Evolutionary conservation across 2,113 vertebrate genomes (phyloP), one percentile per base, ranked within the genome.

Genomic region (Channa maculata): DNA sequence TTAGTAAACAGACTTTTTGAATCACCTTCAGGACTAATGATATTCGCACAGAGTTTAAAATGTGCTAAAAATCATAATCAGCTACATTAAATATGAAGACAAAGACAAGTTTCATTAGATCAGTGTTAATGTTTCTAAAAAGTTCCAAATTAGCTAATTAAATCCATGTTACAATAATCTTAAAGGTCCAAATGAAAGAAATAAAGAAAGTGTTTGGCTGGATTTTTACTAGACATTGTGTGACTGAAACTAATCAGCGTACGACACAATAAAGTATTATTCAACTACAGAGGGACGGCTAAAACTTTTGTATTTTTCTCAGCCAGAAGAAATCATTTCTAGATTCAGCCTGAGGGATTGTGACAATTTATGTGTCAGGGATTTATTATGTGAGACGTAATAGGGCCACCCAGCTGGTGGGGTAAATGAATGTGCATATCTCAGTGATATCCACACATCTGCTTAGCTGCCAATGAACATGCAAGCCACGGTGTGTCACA

Each of bases 311-410:
- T 67, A 38, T 81, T 79, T 80, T 80, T 84, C 74, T 66, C 73
- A 83, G 62, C 38, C 55, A 54, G 38, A 66, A 77, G 57, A 75
- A 61, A 44, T 77, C 73, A 64, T 64, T 73, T 79, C 77, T 82
- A 60, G 60, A 88, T 67, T 86, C 77, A 78, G 82, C 71, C 86
- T 76, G 63, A 83, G 69, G 77, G 80, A 89, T 87, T 89, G 81
- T 91, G 88, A 92, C 85, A 92, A 92, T 91, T 93, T 86, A 92
- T 65, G 79, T 83, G 89, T 93, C 85, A 90, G 65, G 75, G 80
- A 88, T 91, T 94, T 91, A 94, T 92, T 84, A 92, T 89, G 84
- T 85, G 85, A 86, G 86, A 93, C 87, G 57, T 91, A 92, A 93
- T 91, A 84, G 83, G 91, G 88, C 86, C 92, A 93, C 80, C 84